phyloP scores from a whole-genome alignment of 2,797 vertebrate genomes.

The Tauraco hartlaubi region DNA sequence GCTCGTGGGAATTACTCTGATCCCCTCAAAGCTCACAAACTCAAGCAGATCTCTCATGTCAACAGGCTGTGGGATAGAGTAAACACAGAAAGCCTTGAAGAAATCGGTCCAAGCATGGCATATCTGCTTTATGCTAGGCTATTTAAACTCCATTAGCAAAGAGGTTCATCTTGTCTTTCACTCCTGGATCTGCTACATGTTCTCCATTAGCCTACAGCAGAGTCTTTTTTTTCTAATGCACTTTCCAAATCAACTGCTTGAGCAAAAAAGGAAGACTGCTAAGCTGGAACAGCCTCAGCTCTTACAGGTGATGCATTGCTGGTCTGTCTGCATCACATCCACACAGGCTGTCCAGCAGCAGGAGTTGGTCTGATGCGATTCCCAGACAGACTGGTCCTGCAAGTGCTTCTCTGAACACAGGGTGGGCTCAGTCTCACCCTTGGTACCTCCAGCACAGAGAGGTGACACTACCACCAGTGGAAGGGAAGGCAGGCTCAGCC shows the following conservation, averaged over 20 bases:
- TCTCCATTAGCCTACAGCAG: neutral
- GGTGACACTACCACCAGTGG: neutral
- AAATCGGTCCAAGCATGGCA: neutral
- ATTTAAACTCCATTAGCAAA: slow-evolving; percentile 49
- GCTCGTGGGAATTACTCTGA: slow-evolving; percentile 50
- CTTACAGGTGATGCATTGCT: neutral
- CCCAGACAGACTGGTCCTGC: neutral
- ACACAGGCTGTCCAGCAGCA: neutral
- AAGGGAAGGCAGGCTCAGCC: neutral
- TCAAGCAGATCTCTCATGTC: slow-evolving; percentile 44
- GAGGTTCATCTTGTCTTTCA: slow-evolving; percentile 27
- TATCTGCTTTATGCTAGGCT: slow-evolving; percentile 38
- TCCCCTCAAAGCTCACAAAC: slow-evolving; percentile 44
- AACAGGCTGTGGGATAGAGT: slow-evolving; percentile 39
- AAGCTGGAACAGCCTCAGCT: neutral
- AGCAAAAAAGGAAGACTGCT: neutral
- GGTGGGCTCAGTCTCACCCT: neutral
- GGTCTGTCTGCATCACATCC: neutral
- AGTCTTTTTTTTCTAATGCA: neutral
- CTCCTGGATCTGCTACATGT: neutral
- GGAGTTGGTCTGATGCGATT: neutral
- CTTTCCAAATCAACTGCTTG: slow-evolving; percentile 9
- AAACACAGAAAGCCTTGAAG: slow-evolving; percentile 36
- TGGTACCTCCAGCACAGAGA: neutral
- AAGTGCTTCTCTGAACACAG: neutral